Percentiles rank a stretch among this genome's conserved stretches.
phyloP scores from a whole-genome alignment of 2,113 vertebrate genomes.

The Channa maculata region DNA sequence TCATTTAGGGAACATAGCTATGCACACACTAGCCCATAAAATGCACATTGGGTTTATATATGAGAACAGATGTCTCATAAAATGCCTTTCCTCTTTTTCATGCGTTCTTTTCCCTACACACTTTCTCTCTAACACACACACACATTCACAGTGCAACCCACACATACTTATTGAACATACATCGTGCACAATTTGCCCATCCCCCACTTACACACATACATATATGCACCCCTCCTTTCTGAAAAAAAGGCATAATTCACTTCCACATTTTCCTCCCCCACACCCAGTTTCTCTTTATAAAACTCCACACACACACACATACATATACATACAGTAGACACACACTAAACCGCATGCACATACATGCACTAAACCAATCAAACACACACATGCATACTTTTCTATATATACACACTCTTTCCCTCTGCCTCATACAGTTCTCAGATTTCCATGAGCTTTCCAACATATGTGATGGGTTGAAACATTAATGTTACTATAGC shows the following conservation, averaged over 20 bases:
- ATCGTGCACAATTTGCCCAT: slow-evolving; percentile 69
- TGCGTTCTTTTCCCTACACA: slow-evolving; percentile 8
- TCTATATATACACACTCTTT: slow-evolving; percentile 8
- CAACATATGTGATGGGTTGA: slow-evolving; percentile 59
- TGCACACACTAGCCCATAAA: neutral
- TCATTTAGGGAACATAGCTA: neutral
- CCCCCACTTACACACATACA: slow-evolving; percentile 73
- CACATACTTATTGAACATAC: slow-evolving; percentile 68
- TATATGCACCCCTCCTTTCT: slow-evolving; percentile 75
- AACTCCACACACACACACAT: slow-evolving; percentile 55
- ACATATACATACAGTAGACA: slow-evolving; percentile 15
- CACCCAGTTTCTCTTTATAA: slow-evolving; percentile 73
- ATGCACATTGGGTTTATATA: slow-evolving; percentile 27
- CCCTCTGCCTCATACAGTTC: slow-evolving; percentile 23
- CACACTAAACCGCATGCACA: slow-evolving; percentile 41
- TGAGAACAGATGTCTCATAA: slow-evolving; percentile 39
- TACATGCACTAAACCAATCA: slow-evolving; percentile 24
- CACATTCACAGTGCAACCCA: slow-evolving; percentile 40
- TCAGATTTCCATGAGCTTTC: slow-evolving; percentile 63
- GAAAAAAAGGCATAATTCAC: slow-evolving; percentile 83
- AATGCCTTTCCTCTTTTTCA: slow-evolving; percentile 44
- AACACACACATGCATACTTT: slow-evolving; percentile 17
- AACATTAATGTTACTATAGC: slow-evolving; percentile 64
- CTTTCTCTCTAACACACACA: slow-evolving; percentile 7
- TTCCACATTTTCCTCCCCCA: slow-evolving; percentile 78